Evolutionary conservation across 2,797 vertebrate species (phyloP), one percentile per base, ranked within the genome.

Genomic region (Fratercula arctica): DNA sequence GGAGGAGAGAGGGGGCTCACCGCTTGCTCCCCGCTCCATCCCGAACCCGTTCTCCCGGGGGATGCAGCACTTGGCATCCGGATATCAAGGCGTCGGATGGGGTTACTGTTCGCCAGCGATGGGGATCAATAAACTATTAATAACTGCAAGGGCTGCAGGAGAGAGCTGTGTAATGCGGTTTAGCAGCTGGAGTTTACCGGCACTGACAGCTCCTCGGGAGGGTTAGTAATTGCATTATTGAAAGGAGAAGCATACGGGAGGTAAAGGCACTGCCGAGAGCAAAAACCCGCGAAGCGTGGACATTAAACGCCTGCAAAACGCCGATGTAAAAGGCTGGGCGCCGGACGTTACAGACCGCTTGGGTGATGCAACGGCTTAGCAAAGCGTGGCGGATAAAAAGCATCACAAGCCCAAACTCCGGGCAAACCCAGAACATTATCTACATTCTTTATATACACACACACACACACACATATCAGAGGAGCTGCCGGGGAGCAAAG

Each of bases 401-500:
- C n/a, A 53, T 50, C 45, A 16, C 39, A 64, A 83, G 4, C 28
- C 26, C 18, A 13, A 68, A 50, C 16, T n/a, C 16, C 1, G 0
- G 25, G 84, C 6, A 17, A 50, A 17, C 1, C 18, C 9, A 2
- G 57, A n/a, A 45, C 2, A 7, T 67, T 63, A 16, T 14, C 43
- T 0, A 0, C 31, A 37, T 16, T 24, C 2, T 70, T 41, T 37
- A 11, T 37, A 35, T 25, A n/a, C n/a, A n/a, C 35, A 35, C 35
- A 26, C 5, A 60, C 3, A 25, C 23, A 37, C 60, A 61, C 25
- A 13, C 13, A 99, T 11, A 97, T 98, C 0, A 99, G 99, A 85
- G 99, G 99, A 41, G 99, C 99, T 99, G 96, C 37, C 63, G 21
- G 4, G 74, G 53, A 77, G 26, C n/a, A 67, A 43, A 85, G 50